phyloP scores from a whole-genome alignment of 2,888 invertebrate genomes.

The Drosophila kanekoi region DNA sequence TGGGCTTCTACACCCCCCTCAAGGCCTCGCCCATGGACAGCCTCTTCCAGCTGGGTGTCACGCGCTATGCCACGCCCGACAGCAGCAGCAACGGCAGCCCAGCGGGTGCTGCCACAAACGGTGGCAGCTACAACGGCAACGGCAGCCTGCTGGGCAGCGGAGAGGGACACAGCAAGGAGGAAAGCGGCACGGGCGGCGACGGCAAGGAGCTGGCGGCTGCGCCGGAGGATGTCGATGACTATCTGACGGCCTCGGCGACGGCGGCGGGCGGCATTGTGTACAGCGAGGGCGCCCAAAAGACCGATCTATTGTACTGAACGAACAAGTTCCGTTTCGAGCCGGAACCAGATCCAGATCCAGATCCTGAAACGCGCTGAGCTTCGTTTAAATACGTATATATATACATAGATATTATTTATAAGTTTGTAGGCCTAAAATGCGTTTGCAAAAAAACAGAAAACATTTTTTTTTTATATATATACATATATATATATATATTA shows the following conservation, averaged over 20 bases:
- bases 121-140: constrained; percentile 55
- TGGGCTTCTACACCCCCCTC: constrained; percentile 94
- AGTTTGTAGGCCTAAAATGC: constrained; percentile 47
- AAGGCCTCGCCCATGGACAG: constrained; percentile 88
- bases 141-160: no score
- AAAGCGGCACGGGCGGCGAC: constrained; percentile 1
- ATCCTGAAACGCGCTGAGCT: constrained; percentile 4
- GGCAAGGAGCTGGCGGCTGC: constrained; percentile 17
- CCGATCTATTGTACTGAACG: constrained; percentile 84
- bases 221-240: constrained; percentile 53
- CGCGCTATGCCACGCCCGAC: constrained; percentile 85
- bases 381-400: constrained; percentile 35
- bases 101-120: constrained; percentile 21
- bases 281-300: constrained; percentile 85
- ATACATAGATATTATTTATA: constrained; percentile 65
- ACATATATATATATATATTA: constrained; percentile 42
- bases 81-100: constrained; percentile 43
- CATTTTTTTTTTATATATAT: constrained; percentile 51
- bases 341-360: neutral
- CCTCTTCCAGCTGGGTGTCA: constrained; percentile 92
- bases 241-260: constrained; percentile 15
- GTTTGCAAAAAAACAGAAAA: constrained; percentile 27
- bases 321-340: constrained; percentile 4
- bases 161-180: constrained; percentile 61
- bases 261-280: constrained; percentile 79